Evolutionary conservation across 2,113 vertebrate genomes (phyloP).

Genomic region (Accipiter virgatus): DNA sequence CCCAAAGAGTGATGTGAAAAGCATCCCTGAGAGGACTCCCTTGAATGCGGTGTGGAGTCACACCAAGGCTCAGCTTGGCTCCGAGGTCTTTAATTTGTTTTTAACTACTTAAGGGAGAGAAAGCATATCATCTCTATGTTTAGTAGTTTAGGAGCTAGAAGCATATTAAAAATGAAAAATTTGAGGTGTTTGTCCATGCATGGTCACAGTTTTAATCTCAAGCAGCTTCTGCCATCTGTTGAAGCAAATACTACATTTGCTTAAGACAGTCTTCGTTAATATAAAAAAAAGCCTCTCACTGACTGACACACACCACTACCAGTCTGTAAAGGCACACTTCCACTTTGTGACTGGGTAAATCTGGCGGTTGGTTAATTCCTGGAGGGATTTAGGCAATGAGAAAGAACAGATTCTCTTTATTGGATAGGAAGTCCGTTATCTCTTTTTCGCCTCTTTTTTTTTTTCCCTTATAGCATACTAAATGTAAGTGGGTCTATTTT

Average conservation of each 20-base stretch:
- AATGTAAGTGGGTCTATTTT: not conserved
- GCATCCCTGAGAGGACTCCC: not conserved
- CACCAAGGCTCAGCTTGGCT: not conserved
- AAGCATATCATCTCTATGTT: accelerated
- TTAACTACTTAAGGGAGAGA: not conserved
- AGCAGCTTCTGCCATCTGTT: not conserved
- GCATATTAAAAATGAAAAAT: not conserved
- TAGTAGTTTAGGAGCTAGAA: not conserved
- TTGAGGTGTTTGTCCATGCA: not conserved
- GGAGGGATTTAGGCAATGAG: not conserved
- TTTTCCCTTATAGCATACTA: not conserved
- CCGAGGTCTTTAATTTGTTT: not conserved
- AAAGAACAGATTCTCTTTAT: not conserved
- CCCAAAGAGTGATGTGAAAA: not conserved
- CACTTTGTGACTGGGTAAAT: not conserved
- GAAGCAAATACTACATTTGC: not conserved
- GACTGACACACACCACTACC: not conserved
- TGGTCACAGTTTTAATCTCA: not conserved
- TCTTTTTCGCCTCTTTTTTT: not conserved
- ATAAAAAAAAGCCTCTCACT: not conserved
- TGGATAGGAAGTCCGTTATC: not conserved
- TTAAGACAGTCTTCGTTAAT: not conserved
- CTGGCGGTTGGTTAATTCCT: not conserved
- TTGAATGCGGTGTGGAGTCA: not conserved
- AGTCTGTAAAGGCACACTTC: not conserved